Base-by-base conservation (phyloP, 2,888 invertebrate species). In the Spisula solida region DNA sequence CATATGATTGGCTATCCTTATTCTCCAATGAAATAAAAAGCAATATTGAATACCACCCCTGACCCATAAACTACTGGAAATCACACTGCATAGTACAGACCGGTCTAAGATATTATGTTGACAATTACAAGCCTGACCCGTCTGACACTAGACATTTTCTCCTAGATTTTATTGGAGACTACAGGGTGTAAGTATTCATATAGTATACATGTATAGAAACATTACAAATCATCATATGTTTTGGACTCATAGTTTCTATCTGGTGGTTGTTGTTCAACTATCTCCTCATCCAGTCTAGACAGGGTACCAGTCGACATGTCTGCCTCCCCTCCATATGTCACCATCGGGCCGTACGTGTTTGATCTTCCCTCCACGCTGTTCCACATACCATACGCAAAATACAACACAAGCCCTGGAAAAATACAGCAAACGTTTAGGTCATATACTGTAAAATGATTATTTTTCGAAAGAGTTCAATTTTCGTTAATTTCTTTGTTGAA, bases 301-400 rank as follows among this genome's bases (percentile, higher is more conserved):
- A 94, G 88, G 0, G 94, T 92, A 20, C 93, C 90, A 25, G 91
- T 90, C 0, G 94, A 93, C 0, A 94, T 89, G 82, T 93, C 92
- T 0, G 94, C 95, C 79, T 95, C 95, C 8, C 95, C 95, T 0
- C 89, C 93, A 84, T 95, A 95, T 25, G 93, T 94, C 29, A 95
- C 93, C 93, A 95, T 95, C 14, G 94, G 94, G 0, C 94, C 95
- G 84, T 95, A 95, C 12, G 92, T 94, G 20, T 90, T 90, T 6
- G 93, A 85, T 41, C 92, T 87, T 48, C 94, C 94, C 90, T 96
- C 95, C 8, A 90, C 79, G 83, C 96, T 96, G 93, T 96, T 93
- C 87, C 95, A 94, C 10, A 96, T 94, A 5, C 96, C 96, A 85
- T 96, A 96, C 0, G 90, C 84, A 85, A 96, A 95, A 88, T 96